Percentiles rank a stretch among this genome's conserved stretches.
phyloP scores from a whole-genome alignment of 2,113 vertebrate species.

The Labeo catla region DNA sequence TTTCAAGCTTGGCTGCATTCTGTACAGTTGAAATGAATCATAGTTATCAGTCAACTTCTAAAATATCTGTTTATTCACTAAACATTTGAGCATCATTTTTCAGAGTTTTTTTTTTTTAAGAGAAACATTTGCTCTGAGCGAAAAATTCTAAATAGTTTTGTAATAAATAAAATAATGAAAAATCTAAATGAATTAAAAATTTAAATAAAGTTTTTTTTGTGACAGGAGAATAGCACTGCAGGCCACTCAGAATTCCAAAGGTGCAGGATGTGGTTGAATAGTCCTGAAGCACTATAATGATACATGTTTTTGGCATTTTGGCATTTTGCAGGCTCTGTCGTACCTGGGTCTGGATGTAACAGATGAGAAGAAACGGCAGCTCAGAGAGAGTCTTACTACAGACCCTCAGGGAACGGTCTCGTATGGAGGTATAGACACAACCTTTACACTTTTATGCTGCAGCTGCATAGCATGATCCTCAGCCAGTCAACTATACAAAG shows the following conservation, averaged over 20 bases:
- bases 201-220: too few species aligned
- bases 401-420: conserved; percentile 89
- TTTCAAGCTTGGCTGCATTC: background rate
- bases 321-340: conserved; percentile 78
- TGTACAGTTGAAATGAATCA: background rate
- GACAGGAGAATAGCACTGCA: background rate
- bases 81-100: background rate
- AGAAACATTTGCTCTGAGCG: background rate
- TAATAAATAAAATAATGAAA: background rate
- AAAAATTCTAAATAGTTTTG: background rate
- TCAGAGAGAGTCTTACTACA: conserved; percentile 80
- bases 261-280: background rate
- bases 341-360: conserved; percentile 84
- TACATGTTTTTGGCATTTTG: background rate
- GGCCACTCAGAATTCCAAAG: background rate
- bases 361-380: conserved; percentile 81
- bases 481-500: background rate
- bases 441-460: background rate
- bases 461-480: background rate
- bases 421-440: conserved; percentile 80
- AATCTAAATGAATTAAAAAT: too few species aligned
- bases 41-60: background rate
- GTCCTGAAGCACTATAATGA: background rate
- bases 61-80: background rate
- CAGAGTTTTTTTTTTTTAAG: background rate